Base-by-base conservation (phyloP, 2,797 vertebrate genomes). In the Streptopelia turtur region DNA sequence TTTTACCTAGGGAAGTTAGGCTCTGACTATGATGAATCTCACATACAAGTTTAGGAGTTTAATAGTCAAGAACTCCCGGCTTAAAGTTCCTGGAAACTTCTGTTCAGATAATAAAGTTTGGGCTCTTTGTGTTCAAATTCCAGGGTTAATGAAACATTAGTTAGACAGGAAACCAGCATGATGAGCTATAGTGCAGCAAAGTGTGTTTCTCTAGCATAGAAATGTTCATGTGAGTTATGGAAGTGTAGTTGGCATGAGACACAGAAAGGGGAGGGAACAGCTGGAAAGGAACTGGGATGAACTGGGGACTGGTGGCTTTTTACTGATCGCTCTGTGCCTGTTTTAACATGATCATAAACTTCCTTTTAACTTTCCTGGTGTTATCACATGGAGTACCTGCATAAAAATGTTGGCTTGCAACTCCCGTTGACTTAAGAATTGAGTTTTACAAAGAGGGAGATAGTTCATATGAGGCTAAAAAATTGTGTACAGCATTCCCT, bases 271-370 rank as follows among this genome's bases (percentile, higher is more conserved):
- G 20, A 52, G n/a, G 41, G 45, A 74, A 25, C 16, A 53, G 11
- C 5, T 75, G 72, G 80, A 37, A 61, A 74, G 50, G 35, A 80
- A 3, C 21, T 3, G 33, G 17, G 25, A 11, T 52, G 47, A 47
- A 4, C 0, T 27, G 16, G 28, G 61, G 16, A 31, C 27, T 52
- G 37, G 35, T 25, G n/a, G 9, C 5, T 61, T 33, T 79, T 71
- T 52, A 22, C 21, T 43, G n/a, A 35, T 35, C 0, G 0, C 21
- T 80, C 5, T 1, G 33, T 17, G 14, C 5, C 27, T 75, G 18
- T 37, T 65, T 49, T 49, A 39, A 23, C 8, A 4, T 6, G 35
- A 43, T 43, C 17, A 5, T 37, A 45, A 89, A 23, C 23, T 81
- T 60, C 21, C 15, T 49, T 76, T 28, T 37, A 45, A 87, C 21